A percentile compares a stretch with the other conserved stretches of the same genome.
phyloP scores from a whole-genome alignment of 2,797 vertebrate genomes.

The Sebastes kiyomatsui region DNA sequence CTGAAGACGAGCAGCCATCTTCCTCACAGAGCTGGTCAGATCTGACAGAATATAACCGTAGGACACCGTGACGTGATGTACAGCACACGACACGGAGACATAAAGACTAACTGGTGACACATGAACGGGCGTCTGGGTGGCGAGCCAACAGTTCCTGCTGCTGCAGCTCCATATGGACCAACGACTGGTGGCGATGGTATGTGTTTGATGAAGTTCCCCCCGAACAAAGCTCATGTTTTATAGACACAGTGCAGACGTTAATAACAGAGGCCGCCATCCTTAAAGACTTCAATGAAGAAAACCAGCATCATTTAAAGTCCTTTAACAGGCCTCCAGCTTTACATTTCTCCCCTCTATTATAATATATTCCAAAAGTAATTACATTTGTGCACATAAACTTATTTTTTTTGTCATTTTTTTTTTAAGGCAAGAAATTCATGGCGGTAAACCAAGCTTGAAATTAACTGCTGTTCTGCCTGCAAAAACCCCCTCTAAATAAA shows the following conservation, averaged over 20 bases:
- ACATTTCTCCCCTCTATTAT: not conserved
- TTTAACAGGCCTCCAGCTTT: conserved; percentile 5
- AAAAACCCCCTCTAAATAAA: conserved; percentile 23
- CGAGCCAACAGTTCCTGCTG: not conserved
- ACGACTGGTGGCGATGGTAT: not conserved
- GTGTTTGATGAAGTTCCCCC: conserved; percentile 24
- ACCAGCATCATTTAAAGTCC: conserved; percentile 5
- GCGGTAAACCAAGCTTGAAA: conserved; percentile 53
- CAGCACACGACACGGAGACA: conserved; percentile 2
- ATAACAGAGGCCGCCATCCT: conserved; percentile 9
- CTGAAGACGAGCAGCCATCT: conserved; percentile 11
- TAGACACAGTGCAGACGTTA: conserved; percentile 2
- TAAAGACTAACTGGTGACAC: conserved; percentile 8
- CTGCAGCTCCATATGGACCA: conserved; percentile 1
- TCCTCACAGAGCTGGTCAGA: not conserved
- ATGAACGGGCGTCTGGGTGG: not conserved
- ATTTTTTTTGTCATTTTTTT: conserved; percentile 31
- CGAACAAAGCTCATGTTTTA: conserved; percentile 32
- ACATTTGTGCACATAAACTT: conserved; percentile 32
- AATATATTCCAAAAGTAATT: conserved; percentile 30
- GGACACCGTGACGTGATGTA: not conserved
- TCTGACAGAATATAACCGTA: conserved; percentile 10
- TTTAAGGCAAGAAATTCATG: conserved; percentile 17
- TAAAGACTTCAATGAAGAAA: not conserved
- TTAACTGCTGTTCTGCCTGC: conserved; percentile 9